Base-by-base conservation (phyloP, 1,140 invertebrate species). In the Batillaria attramentaria region DNA sequence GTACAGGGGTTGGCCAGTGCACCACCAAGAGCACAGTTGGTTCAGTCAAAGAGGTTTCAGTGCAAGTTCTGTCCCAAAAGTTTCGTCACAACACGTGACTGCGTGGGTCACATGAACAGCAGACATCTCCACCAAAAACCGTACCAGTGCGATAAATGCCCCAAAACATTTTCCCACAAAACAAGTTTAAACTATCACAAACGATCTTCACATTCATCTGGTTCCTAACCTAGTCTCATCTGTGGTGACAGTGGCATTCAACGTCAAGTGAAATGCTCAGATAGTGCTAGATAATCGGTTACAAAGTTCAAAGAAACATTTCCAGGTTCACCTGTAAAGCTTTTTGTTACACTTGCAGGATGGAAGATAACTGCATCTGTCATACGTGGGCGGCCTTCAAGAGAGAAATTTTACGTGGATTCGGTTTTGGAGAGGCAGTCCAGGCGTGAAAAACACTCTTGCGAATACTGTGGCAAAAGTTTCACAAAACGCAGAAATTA, bases 151-250 rank as follows among this genome's bases (percentile, higher is more conserved):
- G 77, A 79, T 28, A 79, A 66, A 35, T 79, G 77, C 54, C 41
- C 46, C 3, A 50, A 50, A 43, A 62, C 41, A 37, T 79, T 79
- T 62, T 72, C 70, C 28, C 77, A 79, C 50, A 79, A 73, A 62
- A 73, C 54, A 42, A 74, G 50, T 43, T 72, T 72, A 10, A 79
- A 79, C 72, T 72, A 37, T 60, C 77, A 79, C 72, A 79, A 79
- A 35, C 54, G 66, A 65, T 70, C 68, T 2, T 35, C 68, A 42
- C 68, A 70, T 39, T 41, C 68, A 41, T 60, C 57, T 60, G n/a
- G n/a, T n/a, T n/a, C n/a, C n/a, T n/a, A n/a, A n/a, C n/a, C n/a
- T n/a, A n/a, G n/a, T n/a, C n/a, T n/a, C n/a, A n/a, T n/a, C n/a
- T n/a, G n/a, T n/a, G n/a, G n/a, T n/a, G n/a, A n/a, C n/a, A n/a